Base-by-base conservation (phyloP, 2,113 vertebrate species). In the Malurus melanocephalus region DNA sequence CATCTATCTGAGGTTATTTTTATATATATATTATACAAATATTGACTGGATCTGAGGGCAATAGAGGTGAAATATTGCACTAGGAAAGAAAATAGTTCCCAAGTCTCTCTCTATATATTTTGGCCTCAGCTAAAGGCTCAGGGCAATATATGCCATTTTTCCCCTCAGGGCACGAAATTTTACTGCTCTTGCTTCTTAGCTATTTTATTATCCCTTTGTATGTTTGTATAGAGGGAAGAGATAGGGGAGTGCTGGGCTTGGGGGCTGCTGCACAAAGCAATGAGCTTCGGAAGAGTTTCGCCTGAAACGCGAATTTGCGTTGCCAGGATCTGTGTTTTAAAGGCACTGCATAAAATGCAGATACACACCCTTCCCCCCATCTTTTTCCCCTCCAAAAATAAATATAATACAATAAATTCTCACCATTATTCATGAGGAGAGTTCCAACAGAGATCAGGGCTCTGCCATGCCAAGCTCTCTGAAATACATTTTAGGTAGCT, bases 21-120 rank as follows among this genome's bases (percentile, higher is more conserved):
- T 95, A 94, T 94, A 94, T 95, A 94, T 96, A 95, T 95, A 96
- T 96, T 96, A 95, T 91, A 93, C 87, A 96, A 95, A 96, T 96
- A 96, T 93, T 95, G 93, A 96, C 94, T 95, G 91, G 88, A 80
- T 78, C 91, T 93, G 94, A 89, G 93, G 89, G 94, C 93, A 92
- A 94, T 95, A 96, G 93, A 91, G 67, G 89, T 95, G 93, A 96
- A 94, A 93, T 96, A 96, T 88, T 80, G 77, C 74, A 51, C 74
- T 42, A 87, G 92, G 85, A 88, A 90, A 88, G 89, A 93, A 94
- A 94, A 93, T 43, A 89, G 90, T 93, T 96, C 92, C 87, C 82
- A 90, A 89, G 91, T 77, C 88, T 95, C 73, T 81, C 60, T 55
- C 1, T 75, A 88, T 93, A 92, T 91, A 94, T 96, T 94, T 43